Evolutionary conservation across 1,140 invertebrate species (phyloP), one percentile per base, ranked within the genome.

Genomic region (Apis dorsata): DNA sequence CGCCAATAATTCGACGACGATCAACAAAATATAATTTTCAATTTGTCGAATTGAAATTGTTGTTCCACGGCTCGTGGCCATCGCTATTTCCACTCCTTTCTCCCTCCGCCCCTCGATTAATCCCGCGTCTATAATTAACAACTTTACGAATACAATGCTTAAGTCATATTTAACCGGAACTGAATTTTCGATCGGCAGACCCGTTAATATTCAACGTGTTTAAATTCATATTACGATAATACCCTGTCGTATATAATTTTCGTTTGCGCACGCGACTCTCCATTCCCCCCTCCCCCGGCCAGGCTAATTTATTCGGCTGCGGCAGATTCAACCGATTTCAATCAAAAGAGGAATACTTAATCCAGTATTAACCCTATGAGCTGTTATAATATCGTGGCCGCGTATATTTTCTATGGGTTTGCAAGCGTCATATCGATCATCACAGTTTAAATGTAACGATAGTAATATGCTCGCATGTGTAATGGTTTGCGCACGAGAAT

Each of bases 201-300:
- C 55, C 80, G 65, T 76, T 76, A 82, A 76, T 76, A 76, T 76
- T 49, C 63, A 57, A 34, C 73, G 80, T n/a, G 73, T 77, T 82
- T 82, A 77, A 82, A 82, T 82, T 69, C 74, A 69, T 77, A 82
- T 77, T 69, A 77, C 80, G 80, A 68, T 82, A 82, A 82, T 68
- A 68, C 80, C 55, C 65, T 51, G 51, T 51, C 72, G 72, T 68
- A 59, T 81, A 76, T 57, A 81, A 82, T 77, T 82, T 82, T 82
- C 80, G 73, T 76, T 82, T 69, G 62, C 65, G 21, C 53, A 55
- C 60, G 21, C 73, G 73, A 69, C 34, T 28, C 24, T 44, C 34
- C 34, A 44, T 44, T 44, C 34, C 34, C 34, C 34, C 5, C 34
- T 0, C 5, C 34, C 34, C 34, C 2, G 53, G 13, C 21, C 34